A percentile compares a stretch with the other conserved stretches of the same genome.
Evolutionary conservation across 2,888 invertebrate species (phyloP).

Genomic region (Steinernema scapterisci): DNA sequence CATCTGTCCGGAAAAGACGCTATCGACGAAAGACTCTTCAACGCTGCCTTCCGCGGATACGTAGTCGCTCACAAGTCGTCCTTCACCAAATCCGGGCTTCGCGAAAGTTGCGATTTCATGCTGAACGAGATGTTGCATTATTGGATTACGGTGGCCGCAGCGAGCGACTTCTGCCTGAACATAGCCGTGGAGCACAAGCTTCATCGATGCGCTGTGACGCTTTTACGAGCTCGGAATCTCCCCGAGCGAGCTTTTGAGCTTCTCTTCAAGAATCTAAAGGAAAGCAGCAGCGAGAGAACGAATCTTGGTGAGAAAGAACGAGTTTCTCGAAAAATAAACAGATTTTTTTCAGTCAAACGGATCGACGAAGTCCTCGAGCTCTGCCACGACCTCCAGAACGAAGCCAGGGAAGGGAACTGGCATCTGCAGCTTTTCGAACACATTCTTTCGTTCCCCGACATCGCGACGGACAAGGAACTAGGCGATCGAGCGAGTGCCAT

Average conservation of each 20-base stretch:
- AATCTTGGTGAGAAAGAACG: not conserved
- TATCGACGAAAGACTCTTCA: conserved; percentile 56
- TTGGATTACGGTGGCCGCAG: conserved; percentile 58
- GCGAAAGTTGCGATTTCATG: conserved; percentile 37
- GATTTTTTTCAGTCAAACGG: conserved; percentile 26
- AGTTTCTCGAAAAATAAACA: conserved; percentile 4
- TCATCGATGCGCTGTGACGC: conserved; percentile 34
- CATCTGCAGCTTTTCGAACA: conserved; percentile 43
- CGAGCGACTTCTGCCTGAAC: conserved; percentile 58
- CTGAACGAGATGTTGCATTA: conserved; percentile 47
- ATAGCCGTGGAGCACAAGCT: conserved; percentile 42
- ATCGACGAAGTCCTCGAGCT: conserved; percentile 39
- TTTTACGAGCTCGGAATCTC: conserved; percentile 52
- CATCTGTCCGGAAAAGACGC: conserved; percentile 56
- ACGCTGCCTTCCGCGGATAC: conserved; percentile 48
- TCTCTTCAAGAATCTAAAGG: conserved; percentile 45
- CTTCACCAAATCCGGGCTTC: not conserved
- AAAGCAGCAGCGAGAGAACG: not conserved
- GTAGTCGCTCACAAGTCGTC: not conserved
- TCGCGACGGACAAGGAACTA: not conserved
- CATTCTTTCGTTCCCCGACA: conserved; percentile 33
- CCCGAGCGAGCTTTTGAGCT: conserved; percentile 52
- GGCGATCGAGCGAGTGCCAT: not conserved
- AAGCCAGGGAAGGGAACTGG: conserved; percentile 43
- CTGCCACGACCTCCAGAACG: conserved; percentile 32